Base-by-base conservation (phyloP, 2,113 vertebrate species). In the Leptobrachium ailaonicum region DNA sequence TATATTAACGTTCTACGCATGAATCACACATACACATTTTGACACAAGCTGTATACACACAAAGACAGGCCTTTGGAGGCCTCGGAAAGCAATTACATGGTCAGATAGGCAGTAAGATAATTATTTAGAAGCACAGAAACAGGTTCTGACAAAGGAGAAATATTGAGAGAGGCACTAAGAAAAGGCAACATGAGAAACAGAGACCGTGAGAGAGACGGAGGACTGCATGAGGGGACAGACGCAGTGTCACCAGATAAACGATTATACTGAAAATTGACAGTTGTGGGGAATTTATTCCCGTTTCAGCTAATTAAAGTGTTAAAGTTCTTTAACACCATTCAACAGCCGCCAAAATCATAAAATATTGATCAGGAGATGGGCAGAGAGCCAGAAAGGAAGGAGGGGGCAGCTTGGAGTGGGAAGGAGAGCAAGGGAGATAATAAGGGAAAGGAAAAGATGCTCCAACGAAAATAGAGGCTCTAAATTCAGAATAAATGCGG, bases 221-320 rank as follows among this genome's bases (percentile, higher is more conserved):
- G 50, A 60, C 68, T 72, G 14, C 54, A 76, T 56, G 77, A 1
- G 72, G 63, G 72, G 68, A 80, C 75, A 74, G 80, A 54, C 75
- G 56, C 79, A 82, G 66, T 73, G 76, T 60, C n/a, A 41, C 20
- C 54, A 63, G 79, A 81, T 81, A 81, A 81, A 81, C 79, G 79
- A 81, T 81, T 81, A 81, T 69, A 81, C 79, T 81, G 79, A 81
- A 81, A 81, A 81, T 74, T 81, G 11, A 9, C 63, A 88, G 85
- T 88, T 85, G 84, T 84, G 84, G 86, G 85, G 87, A 88, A 86
- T 91, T 90, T 90, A 88, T 88, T 89, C 87, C 86, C 82, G 71
- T 86, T 86, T 85, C 82, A 76, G 89, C 90, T 91, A 90, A 91
- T 91, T 91, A 91, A 91, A 91, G 88, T 90, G 88, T 88, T 90